A percentile compares a stretch with the other conserved stretches of the same genome.
Evolutionary conservation across 2,797 vertebrate species (phyloP).

Genomic region (Clarias fuscus): DNA sequence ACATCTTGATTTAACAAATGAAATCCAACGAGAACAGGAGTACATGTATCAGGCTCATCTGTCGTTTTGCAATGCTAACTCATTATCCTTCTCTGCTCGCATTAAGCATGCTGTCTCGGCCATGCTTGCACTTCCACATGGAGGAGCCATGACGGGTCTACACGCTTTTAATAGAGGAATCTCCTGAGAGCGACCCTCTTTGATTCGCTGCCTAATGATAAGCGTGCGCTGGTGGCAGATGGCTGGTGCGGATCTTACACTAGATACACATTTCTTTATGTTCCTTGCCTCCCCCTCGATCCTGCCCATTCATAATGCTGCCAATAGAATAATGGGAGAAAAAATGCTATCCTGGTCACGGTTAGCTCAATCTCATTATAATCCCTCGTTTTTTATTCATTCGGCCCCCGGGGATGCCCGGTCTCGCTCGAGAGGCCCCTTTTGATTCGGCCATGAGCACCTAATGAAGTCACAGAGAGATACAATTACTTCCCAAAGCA

Average conservation of each 20-base stretch:
- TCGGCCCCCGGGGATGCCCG: conserved; percentile 81
- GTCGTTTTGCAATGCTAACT: conserved; percentile 55
- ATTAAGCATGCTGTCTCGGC: conserved; percentile 50
- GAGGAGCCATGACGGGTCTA: conserved; percentile 63
- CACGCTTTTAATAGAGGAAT: conserved; percentile 75
- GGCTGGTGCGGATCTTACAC: conserved; percentile 75
- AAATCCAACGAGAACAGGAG: conserved; percentile 51
- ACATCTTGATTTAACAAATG: conserved; percentile 56
- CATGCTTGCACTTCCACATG: conserved; percentile 47
- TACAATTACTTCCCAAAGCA: conserved; percentile 85
- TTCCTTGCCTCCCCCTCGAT: conserved; percentile 59
- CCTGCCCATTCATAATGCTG: conserved; percentile 66
- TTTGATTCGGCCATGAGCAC: conserved; percentile 81
- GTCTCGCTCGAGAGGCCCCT: conserved; percentile 79
- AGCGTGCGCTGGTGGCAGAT: conserved; percentile 83
- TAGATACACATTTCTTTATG: conserved; percentile 82
- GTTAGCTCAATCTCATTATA: conserved; percentile 97
- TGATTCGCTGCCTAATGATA: conserved; percentile 79
- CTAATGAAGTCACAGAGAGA: conserved; percentile 86
- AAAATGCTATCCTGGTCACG: conserved; percentile 82
- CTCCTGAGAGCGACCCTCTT: conserved; percentile 74
- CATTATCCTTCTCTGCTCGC: conserved; percentile 52
- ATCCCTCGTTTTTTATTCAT: conserved; percentile 85
- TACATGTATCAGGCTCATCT: conserved; percentile 40
- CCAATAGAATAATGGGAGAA: conserved; percentile 76